Evolutionary conservation across 2,888 invertebrate genomes (phyloP), one percentile per base, ranked within the genome.

Genomic region (Erebia palarica): DNA sequence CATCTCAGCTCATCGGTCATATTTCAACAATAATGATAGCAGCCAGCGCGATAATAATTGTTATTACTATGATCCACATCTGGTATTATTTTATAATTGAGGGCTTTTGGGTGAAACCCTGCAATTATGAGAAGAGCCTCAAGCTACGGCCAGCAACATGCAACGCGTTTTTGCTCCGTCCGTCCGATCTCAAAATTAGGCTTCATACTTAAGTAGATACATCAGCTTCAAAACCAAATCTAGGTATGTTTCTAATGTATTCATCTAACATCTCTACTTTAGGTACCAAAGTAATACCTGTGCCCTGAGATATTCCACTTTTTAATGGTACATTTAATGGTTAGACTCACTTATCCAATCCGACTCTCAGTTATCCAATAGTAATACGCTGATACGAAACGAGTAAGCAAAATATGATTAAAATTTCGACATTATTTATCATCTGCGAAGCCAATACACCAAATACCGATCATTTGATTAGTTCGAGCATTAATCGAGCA

Each of bases 61-160:
- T 92, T 92, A 93, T 93, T 93, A 93, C 91, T 92, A 92, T 90
- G 91, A 92, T 91, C 90, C 91, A 88, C 91, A 92, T 92, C 92
- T 92, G 90, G 90, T 92, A 93, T 93, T 93, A 93, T 92, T 92
- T 93, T 92, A 93, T 93, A 93, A 93, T 93, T 93, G 91, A 91
- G 86, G 91, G 90, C 85, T 92, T 92, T 93, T 90, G 91, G 90
- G 90, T 89, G 90, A 91, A 92, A 93, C 91, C 92, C 91, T 84
- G 84, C 92, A 93, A 93, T 93, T 93, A 93, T 93, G 87, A 91
- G 85, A 84, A 88, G 88, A 89, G 93, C 92, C 93, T 87, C 85
- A 82, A 92, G 93, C 91, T 83, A 84, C 82, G 81, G 81, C 82
- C 77, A 83, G 82, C 82, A 86, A 87, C 91, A 88, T 90, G 91